Evolutionary conservation across 2,888 invertebrate genomes (phyloP).

Genomic region (Palloptera scutellata): DNA sequence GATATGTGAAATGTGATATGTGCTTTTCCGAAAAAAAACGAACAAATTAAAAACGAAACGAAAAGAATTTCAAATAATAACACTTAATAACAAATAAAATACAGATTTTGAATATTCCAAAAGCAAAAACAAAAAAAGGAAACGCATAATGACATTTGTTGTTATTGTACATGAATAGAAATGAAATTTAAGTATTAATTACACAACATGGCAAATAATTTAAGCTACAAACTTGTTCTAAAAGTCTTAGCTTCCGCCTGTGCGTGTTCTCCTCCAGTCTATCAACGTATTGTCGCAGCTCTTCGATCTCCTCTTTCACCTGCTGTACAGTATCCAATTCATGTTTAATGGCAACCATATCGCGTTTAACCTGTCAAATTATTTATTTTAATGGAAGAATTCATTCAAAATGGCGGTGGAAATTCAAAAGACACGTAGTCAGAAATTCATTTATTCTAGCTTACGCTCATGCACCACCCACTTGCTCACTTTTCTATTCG

Average conservation of each 20-base stretch:
- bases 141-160: constrained; percentile 25
- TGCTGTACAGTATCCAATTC: constrained; percentile 94
- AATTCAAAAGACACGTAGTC: too few species aligned
- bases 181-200: constrained; percentile 56
- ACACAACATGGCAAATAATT: constrained; percentile 65
- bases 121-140: background rate
- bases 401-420: background rate
- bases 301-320: constrained; percentile 94
- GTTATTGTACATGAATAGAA: constrained; percentile 55
- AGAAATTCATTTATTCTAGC: too few species aligned
- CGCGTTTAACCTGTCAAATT: constrained; percentile 77
- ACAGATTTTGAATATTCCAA: constrained; percentile 1
- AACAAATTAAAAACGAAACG: too few species aligned
- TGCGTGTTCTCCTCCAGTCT: constrained; percentile 91
- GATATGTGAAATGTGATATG: background rate
- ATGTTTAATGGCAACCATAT: constrained; percentile 94
- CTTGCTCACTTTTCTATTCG: too few species aligned
- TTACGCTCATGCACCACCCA: too few species aligned
- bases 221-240: constrained; percentile 82
- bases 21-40: too few species aligned
- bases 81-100: background rate
- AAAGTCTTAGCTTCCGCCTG: constrained; percentile 85
- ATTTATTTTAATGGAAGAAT: background rate
- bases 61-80: background rate
- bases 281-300: constrained; percentile 90